Base-by-base conservation (phyloP, 2,113 vertebrate species). In the Xiphophorus couchianus region DNA sequence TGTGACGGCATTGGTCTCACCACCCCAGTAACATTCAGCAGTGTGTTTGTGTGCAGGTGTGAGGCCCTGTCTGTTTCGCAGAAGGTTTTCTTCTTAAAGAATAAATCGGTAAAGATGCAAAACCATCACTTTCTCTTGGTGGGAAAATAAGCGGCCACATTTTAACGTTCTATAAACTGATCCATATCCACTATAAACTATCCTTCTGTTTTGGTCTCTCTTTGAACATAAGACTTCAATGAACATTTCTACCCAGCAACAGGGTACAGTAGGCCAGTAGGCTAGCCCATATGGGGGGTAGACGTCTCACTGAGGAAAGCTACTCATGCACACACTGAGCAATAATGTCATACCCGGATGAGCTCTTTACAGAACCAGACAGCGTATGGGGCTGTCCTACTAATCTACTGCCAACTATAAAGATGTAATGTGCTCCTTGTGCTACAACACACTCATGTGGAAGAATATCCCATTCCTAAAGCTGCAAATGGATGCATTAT, bases 271-370 rank as follows among this genome's bases (percentile, higher is more conserved):
- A 85, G 90, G 86, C 39, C 76, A 88, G 80, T 89, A 67, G 83
- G 79, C 39, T 66, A 73, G 54, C 84, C 85, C 90, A 84, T 90
- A 88, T 85, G 85, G 79, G 85, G 71, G 51, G 74, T 44, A 85
- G 81, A 90, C 84, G 12, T n/a, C 83, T 74, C 31, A 77, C 84
- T 86, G 86, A 86, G 72, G 69, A 87, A 77, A 85, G 78, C 62
- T 85, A 88, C 86, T 91, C 90, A 84, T 88, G 85, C 86, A 27
- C 29, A 66, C 66, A 67, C 1, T 91, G 87, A 90, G 77, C 89
- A 90, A 92, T 93, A 75, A 92, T 89, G 84, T 91, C 89, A 91
- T 78, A 79, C 84, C 30, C 85, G 30, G 82, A 79, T 87, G 80
- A 77, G 78, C 77, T 44, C 83, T 69, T 81, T 83, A 84, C 73